These are phyloP conservation scores for Saturnia japonica DNA, from an alignment of 2,888 invertebrate genomes.

Conservation along the genomic window DNA sequence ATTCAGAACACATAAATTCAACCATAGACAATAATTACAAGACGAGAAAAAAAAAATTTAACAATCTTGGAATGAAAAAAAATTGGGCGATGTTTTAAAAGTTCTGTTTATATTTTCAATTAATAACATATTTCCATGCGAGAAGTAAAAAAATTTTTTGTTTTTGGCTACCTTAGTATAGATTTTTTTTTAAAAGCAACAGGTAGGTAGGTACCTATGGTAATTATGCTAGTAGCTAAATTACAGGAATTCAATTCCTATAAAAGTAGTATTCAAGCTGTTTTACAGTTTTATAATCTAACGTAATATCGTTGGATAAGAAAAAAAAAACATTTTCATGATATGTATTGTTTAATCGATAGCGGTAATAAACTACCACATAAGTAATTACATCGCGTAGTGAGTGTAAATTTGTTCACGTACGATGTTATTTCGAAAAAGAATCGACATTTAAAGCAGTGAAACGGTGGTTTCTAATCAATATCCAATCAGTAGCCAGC, in stretches of 20 bases:
- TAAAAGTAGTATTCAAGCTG: neutral
- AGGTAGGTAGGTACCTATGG: no score
- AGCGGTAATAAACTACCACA: slow-evolving; percentile 62
- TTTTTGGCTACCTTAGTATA: no score
- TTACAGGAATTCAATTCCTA: neutral
- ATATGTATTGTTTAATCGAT: slow-evolving; percentile 75
- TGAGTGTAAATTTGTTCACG: slow-evolving; percentile 77
- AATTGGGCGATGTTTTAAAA: no score
- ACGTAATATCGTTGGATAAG: slow-evolving; percentile 1
- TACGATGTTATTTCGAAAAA: slow-evolving; percentile 72
- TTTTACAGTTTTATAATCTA: neutral
- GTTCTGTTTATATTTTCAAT: no score
- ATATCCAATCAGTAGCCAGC: slow-evolving; percentile 75
- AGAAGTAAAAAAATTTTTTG: no score
- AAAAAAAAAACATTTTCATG: slow-evolving; percentile 52
- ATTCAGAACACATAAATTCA: no score
- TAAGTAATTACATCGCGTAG: slow-evolving; percentile 73
- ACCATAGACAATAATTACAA: no score
- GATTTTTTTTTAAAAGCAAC: neutral
- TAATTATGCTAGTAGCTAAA: neutral
- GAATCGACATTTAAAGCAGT: slow-evolving; percentile 69
- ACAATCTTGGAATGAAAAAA: no score
- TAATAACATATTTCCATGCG: no score
- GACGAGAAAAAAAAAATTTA: no score
- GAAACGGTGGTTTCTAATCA: slow-evolving; percentile 77